Evolutionary conservation across 1,140 invertebrate species (phyloP).

Genomic region (Zaprionus tsacasi): DNA sequence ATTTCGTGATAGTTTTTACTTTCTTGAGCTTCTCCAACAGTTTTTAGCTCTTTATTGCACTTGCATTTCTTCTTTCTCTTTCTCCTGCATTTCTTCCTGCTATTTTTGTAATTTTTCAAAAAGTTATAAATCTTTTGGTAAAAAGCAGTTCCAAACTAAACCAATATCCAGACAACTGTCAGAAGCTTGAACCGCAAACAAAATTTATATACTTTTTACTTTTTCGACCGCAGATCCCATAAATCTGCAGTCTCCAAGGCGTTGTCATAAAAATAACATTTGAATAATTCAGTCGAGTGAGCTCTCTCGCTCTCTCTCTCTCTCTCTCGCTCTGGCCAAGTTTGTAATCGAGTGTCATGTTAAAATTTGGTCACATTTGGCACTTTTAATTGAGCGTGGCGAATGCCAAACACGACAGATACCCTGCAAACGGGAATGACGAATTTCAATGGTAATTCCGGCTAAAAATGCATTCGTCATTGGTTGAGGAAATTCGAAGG

Average conservation of each 20-base stretch:
- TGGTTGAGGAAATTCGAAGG: constrained; percentile 44
- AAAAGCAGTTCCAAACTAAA: constrained; percentile 26
- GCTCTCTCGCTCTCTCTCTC: too few relatives aligned
- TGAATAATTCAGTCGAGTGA: constrained; percentile 45
- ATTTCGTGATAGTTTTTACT: background rate
- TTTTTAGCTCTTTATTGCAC: background rate
- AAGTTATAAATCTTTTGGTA: constrained; percentile 28
- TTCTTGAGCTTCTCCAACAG: background rate
- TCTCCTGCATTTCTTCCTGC: background rate
- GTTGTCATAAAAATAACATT: constrained; percentile 50
- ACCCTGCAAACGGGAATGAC: constrained; percentile 42
- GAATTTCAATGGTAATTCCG: constrained; percentile 53
- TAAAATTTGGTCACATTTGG: constrained; percentile 64
- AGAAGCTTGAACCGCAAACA: constrained; percentile 59
- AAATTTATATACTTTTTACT: constrained; percentile 75
- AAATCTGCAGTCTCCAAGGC: constrained; percentile 53
- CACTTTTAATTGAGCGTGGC: constrained; percentile 72
- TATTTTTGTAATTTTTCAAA: constrained; percentile 4
- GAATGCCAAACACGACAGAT: constrained; percentile 59
- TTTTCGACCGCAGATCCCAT: constrained; percentile 52
- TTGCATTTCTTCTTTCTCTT: background rate
- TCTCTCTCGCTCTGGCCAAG: background rate
- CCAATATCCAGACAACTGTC: constrained; percentile 60
- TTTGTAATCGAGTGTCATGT: constrained; percentile 71
- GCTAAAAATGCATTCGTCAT: constrained; percentile 71